phyloP scores from a whole-genome alignment of 1,140 invertebrate genomes.

The Euwallacea similis region DNA sequence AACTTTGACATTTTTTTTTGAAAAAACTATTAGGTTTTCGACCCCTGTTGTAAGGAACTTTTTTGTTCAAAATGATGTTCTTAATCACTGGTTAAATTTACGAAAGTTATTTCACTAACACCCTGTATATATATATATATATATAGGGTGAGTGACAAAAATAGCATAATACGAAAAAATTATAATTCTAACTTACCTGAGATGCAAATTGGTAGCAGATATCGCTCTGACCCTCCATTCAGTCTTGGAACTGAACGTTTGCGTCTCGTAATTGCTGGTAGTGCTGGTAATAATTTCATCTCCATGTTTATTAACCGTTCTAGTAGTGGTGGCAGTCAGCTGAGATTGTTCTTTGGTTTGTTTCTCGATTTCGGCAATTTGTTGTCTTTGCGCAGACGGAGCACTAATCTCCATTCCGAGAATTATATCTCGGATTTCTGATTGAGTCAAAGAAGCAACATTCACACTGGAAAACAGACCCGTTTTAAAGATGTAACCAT shows the following conservation, averaged over 20 bases:
- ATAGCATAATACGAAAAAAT: too few species aligned
- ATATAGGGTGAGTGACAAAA: too few species aligned
- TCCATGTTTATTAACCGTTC: constrained; percentile 98
- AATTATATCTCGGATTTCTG: constrained; percentile 99
- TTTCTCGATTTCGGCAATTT: constrained; percentile 99
- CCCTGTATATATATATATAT: too few species aligned
- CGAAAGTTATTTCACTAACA: too few species aligned
- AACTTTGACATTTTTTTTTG: too few species aligned
- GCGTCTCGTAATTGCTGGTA: constrained; percentile 98
- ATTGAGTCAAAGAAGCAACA: constrained; percentile 97
- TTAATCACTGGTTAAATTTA: too few species aligned
- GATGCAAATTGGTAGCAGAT: constrained; percentile 96
- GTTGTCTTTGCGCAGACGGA: constrained; percentile 96
- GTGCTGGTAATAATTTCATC: constrained; percentile 99
- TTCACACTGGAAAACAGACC: constrained; percentile 72
- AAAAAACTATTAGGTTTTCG: too few species aligned
- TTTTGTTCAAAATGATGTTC: too few species aligned
- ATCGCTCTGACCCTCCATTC: constrained; percentile 99
- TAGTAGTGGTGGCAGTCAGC: constrained; percentile 95
- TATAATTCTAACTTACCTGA: constrained; percentile 52
- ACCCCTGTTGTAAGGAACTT: too few species aligned
- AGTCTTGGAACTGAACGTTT: constrained; percentile 97
- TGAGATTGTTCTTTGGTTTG: constrained; percentile 99
- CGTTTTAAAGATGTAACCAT: background rate
- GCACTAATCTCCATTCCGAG: constrained; percentile 99